Base-by-base conservation (phyloP, 1,140 invertebrate genomes). In the Drosophila mayri region DNA sequence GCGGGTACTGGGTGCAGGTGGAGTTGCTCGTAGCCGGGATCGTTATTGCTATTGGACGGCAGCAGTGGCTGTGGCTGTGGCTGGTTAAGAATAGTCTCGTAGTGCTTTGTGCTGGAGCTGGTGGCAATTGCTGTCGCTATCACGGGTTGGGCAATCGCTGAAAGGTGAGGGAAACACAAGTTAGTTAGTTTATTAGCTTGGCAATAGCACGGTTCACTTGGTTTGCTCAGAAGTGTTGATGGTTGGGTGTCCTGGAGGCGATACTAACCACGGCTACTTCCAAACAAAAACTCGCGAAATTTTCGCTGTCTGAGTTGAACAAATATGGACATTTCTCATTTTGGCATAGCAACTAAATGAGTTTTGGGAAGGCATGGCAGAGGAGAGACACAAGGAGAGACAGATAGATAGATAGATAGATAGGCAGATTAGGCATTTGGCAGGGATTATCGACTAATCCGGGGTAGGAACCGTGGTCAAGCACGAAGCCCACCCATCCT, bases 21-120 rank as follows among this genome's bases (percentile, higher is more conserved):
- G 72, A 91, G 57, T 28, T 94, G 94, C 80, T 95, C 95, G 87
- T 95, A 95, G 25, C 94, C 95, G 3, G 94, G 94, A 92, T 95
- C 95, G 60, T 94, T 95, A 79, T 93, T 94, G 20, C 94, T 91
- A 37, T 40, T 80, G 50, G 71, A 59, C 25, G 60, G 44, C 14
- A 38, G 44, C 55, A 38, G 50, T 20, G 52, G 9, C n/a, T 57
- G 16, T 44, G 54, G 64, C 62, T 76, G 75, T 65, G 90, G 83
- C 59, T 79, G 73, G 43, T 79, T 90, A 35, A 20, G 32, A 44
- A 92, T 92, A 86, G 91, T 92, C 77, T 92, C 87, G 55, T 92
- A 92, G 76, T 92, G 90, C 80, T 91, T 90, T 59, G 76, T 80
- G 76, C 68, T 83, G n/a, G 49, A 57, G 46, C 52, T 79, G 44